Evolutionary conservation across 2,797 vertebrate species (phyloP).

Genomic region (Falco cherrug): DNA sequence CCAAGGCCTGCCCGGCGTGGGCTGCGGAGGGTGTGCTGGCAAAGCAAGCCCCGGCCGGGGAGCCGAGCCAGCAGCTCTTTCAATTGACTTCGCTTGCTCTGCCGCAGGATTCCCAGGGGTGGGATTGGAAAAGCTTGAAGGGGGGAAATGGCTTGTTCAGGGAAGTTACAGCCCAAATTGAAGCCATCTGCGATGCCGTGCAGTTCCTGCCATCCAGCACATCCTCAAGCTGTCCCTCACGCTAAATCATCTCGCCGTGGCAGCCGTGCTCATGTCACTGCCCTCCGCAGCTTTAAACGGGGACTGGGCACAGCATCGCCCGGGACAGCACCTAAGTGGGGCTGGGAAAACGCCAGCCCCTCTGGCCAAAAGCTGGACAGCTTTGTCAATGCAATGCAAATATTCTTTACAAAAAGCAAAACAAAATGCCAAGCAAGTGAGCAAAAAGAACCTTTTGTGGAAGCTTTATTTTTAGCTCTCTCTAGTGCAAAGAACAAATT

Average conservation of each 20-base stretch:
- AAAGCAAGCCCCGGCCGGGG: not conserved
- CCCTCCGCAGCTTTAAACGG: fast-evolving
- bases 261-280: fast-evolving
- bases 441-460: not conserved
- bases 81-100: not conserved
- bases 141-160: not conserved
- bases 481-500: not conserved
- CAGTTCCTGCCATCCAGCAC: not conserved
- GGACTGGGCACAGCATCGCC: not conserved
- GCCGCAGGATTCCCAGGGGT: not conserved
- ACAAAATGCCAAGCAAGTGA: not conserved
- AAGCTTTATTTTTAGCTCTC: slow-evolving; percentile 11
- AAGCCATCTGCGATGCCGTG: not conserved
- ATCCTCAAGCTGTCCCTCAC: not conserved
- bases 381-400: fast-evolving
- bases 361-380: not conserved
- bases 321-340: not conserved
- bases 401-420: not conserved
- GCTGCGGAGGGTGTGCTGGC: not conserved
- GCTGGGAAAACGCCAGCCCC: not conserved
- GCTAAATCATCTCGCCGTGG: not conserved
- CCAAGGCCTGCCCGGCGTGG: not conserved
- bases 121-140: not conserved
- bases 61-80: not conserved
- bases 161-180: not conserved